These are phyloP conservation scores for Amaurobius ferox DNA, from an alignment of 2,888 invertebrate species.

Conservation along the genomic window DNA sequence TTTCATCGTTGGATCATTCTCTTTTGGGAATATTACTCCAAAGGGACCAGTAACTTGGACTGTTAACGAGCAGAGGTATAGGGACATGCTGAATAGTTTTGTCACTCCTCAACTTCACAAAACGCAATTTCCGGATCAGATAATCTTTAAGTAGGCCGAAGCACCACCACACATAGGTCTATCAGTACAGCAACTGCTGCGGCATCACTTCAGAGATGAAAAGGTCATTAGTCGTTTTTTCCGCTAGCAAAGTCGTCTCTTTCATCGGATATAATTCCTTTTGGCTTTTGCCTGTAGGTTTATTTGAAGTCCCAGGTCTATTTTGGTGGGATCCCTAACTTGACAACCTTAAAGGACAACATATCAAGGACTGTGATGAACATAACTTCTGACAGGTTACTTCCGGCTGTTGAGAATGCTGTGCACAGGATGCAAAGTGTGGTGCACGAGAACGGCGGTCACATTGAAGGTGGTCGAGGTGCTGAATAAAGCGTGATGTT, in stretches of 20 bases:
- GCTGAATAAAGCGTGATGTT: background rate
- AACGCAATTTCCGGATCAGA: background rate
- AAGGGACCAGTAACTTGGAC: background rate
- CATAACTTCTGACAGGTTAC: background rate
- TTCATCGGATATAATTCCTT: background rate
- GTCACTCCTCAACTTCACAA: conserved; percentile 7
- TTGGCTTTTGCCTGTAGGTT: background rate
- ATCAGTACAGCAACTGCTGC: background rate
- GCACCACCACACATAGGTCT: conserved; percentile 16
- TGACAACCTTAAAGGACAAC: background rate
- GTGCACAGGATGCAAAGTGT: conserved; percentile 4
- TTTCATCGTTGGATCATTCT: conserved; percentile 11
- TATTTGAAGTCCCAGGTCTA: background rate
- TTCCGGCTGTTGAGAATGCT: background rate
- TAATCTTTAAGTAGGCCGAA: conserved; percentile 17
- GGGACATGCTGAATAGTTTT: conserved; percentile 9
- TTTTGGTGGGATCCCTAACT: background rate
- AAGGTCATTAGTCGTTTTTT: conserved; percentile 4
- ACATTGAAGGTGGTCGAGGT: conserved; percentile 9
- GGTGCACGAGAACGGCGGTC: background rate
- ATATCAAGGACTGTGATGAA: background rate
- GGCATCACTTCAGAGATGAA: conserved; percentile 24
- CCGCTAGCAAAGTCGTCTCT: conserved; percentile 1
- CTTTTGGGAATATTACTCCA: background rate
- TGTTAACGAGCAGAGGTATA: background rate